Percentiles rank a stretch among this genome's conserved stretches.
These are phyloP conservation scores for Poeciliopsis occidentalis DNA, from an alignment of 2,113 vertebrate species.

Conservation along the genomic window DNA sequence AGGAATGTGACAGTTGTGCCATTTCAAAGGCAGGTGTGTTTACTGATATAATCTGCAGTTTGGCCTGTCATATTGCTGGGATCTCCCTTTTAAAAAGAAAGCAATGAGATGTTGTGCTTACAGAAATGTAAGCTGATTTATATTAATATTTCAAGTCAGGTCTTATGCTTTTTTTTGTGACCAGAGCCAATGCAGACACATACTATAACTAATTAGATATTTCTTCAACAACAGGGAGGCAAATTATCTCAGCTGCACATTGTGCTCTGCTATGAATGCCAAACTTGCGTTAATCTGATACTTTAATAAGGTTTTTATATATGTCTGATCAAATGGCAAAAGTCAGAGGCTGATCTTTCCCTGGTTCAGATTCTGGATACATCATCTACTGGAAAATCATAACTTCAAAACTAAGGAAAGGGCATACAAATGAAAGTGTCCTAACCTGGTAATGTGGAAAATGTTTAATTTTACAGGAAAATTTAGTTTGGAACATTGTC, in stretches of 20 bases:
- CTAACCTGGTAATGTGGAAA: no score
- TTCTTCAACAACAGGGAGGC: background rate
- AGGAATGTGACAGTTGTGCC: conserved; percentile 43
- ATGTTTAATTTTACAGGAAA: no score
- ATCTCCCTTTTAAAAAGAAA: background rate
- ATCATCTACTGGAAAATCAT: no score
- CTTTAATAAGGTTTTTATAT: background rate
- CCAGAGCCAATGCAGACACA: background rate
- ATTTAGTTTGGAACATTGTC: no score
- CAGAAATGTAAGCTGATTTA: background rate
- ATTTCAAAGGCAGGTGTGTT: conserved; percentile 40
- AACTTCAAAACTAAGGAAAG: no score
- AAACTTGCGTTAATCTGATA: background rate
- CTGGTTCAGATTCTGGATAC: no score
- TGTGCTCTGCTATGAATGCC: background rate
- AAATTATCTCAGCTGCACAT: background rate
- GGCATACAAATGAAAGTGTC: no score
- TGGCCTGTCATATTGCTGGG: conserved; percentile 23
- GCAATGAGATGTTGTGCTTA: background rate
- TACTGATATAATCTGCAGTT: background rate
- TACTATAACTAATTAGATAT: background rate
- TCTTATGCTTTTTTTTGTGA: background rate
- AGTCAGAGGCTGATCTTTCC: background rate
- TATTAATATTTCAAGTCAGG: background rate
- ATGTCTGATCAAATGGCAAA: background rate